A percentile compares a stretch with the other conserved stretches of the same genome.
phyloP scores from a whole-genome alignment of 2,113 vertebrate species.

The Phyllopteryx taeniolatus region DNA sequence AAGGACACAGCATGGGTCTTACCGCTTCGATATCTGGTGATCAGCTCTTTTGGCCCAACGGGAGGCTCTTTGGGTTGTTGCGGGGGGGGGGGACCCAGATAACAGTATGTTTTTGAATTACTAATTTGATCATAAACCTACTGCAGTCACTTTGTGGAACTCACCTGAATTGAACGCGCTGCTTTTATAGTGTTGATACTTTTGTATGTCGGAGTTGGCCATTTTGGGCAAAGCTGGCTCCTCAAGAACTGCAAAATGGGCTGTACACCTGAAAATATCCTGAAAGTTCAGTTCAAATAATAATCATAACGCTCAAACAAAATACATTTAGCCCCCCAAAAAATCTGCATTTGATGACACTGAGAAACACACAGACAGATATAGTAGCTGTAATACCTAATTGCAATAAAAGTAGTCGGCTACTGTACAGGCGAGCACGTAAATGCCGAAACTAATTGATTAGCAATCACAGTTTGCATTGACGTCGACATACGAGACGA shows the following conservation, averaged over 20 bases:
- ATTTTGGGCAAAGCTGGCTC: slow-evolving; percentile 39
- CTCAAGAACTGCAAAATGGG: slow-evolving; percentile 41
- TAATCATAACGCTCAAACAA: not conserved
- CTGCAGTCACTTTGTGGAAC: not conserved
- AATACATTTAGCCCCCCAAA: not conserved
- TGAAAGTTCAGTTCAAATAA: not conserved
- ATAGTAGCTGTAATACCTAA: not conserved
- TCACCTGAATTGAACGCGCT: slow-evolving; percentile 11
- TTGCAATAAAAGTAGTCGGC: not conserved
- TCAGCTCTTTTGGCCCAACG: slow-evolving; percentile 58
- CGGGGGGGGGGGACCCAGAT: not conserved
- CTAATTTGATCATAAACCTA: not conserved
- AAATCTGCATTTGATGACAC: not conserved
- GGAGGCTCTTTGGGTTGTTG: slow-evolving; percentile 22
- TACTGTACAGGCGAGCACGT: not conserved
- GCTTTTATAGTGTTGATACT: not conserved
- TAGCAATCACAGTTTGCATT: not conserved
- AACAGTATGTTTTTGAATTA: not conserved
- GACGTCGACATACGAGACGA: not conserved
- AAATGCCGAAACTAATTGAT: not conserved
- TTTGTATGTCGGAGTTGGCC: slow-evolving; percentile 11
- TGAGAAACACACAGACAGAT: not conserved
- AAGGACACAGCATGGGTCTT: slow-evolving; percentile 78
- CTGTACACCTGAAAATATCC: slow-evolving; percentile 27
- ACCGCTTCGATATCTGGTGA: slow-evolving; percentile 75